Conservation (phyloP, 2,888 invertebrate genomes). For the Cryptophagus acutangulus region DNA sequence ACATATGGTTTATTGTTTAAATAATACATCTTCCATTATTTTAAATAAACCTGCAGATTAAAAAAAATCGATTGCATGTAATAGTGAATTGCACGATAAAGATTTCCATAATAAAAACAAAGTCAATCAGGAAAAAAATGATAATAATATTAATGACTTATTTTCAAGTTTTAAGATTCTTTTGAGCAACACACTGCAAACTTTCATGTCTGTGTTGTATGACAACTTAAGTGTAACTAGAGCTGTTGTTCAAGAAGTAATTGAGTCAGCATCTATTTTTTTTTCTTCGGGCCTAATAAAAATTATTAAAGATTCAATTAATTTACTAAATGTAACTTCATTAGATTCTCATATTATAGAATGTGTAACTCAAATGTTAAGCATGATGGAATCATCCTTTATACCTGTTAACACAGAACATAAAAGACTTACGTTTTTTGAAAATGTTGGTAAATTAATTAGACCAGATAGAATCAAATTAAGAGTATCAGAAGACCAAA, state of each 20-base stretch:
- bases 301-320: constrained; percentile 8
- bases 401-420: no score
- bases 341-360: no score
- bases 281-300: constrained; percentile 4
- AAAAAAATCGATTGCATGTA: background rate
- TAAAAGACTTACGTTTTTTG: no score
- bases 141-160: constrained; percentile 3
- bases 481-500: no score
- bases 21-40: no score
- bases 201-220: constrained; percentile 5
- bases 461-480: no score
- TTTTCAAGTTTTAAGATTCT: constrained; percentile 1
- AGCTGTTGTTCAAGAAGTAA: constrained; percentile 2
- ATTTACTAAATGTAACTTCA: no score
- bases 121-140: background rate
- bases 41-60: background rate
- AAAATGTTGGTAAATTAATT: no score
- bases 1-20: no score
- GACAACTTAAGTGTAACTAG: constrained; percentile 1
- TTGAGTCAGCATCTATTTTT: background rate
- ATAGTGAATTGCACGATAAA: background rate
- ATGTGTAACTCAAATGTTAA: no score
- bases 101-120: background rate
- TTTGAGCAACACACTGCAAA: constrained; percentile 4
- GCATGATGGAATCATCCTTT: no score